Base-by-base conservation (phyloP, 2,888 invertebrate species). In the Lochmaea capreae region DNA sequence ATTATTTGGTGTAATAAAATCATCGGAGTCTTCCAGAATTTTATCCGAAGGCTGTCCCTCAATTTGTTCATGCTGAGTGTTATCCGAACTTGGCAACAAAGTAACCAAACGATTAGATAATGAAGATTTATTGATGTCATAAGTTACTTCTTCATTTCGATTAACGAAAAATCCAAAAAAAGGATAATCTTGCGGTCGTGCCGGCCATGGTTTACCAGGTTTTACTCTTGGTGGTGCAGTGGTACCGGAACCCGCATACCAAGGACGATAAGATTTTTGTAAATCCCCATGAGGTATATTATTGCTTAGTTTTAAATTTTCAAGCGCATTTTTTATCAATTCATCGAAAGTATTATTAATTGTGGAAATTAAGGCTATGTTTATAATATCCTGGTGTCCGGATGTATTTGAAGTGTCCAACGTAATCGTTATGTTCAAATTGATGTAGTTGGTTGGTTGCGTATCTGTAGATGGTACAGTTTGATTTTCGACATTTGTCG, bases 201-300 rank as follows among this genome's bases (percentile, higher is more conserved):
- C 67, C 11, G 76, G 76, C 74, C 71, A 71, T 39, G 71, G 74
- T 49, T 65, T 70, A 11, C 73, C 78, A 43, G 73, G 67, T 16
- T 72, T 73, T 11, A 75, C 75, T 12, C 54, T 68, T 62, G 75
- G 76, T 33, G 43, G 57, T 1, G 72, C 33, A 65, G 65, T 42
- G 43, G 66, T 69, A 33, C 70, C 73, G 4, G 16, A 39, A 14
- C 70, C 73, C 12, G 73, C 69, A 42, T 12, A 59, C 59, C 26
- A 59, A 1, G 59, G 59, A 3, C 22, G 59, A n/a, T 59, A 59
- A 59, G 4, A 14, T 59, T 59, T 59, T 26, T 26, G 22, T 26
- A 59, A 9, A 16, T 54, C 10, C 9, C 16, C 16, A 6, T 54
- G 52, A 16, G 52, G 52, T 8, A 54, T 54, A 16, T 54, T 8